Evolutionary conservation across 2,888 invertebrate genomes (phyloP).

Genomic region (Drosophila quinaria): DNA sequence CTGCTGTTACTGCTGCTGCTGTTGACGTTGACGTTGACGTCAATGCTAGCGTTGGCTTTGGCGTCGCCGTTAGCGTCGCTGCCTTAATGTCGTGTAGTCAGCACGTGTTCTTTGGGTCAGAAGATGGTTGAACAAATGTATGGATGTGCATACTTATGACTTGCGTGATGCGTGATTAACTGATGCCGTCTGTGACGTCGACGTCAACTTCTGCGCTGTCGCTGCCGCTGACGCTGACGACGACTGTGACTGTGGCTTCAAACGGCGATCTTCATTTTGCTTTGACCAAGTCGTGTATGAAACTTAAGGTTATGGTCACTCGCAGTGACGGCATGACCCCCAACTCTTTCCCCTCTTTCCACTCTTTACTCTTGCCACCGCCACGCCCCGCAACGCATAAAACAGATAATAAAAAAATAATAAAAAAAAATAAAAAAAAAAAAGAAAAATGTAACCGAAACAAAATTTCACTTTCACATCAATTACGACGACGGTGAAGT

Average conservation of each 20-base stretch:
- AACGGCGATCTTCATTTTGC: constrained; percentile 31
- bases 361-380: constrained; percentile 3
- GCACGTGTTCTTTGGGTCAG: constrained; percentile 56
- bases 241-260: constrained; percentile 7
- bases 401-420: constrained; percentile 21
- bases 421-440: constrained; percentile 23
- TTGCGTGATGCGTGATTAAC: constrained; percentile 16
- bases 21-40: constrained; percentile 24
- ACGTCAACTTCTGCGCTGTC: not conserved
- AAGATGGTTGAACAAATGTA: constrained; percentile 36
- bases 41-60: constrained; percentile 22
- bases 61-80: constrained; percentile 4
- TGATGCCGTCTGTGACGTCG: constrained; percentile 7
- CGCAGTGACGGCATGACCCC: constrained; percentile 42
- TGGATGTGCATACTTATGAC: too few relatives aligned
- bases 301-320: constrained; percentile 78
- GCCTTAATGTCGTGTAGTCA: constrained; percentile 22
- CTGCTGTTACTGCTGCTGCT: constrained; percentile 11
- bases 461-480: constrained; percentile 79
- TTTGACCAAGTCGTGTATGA: constrained; percentile 40
- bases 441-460: constrained; percentile 45
- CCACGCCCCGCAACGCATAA: constrained; percentile 30
- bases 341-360: constrained; percentile 5
- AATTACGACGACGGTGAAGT: constrained; percentile 69
- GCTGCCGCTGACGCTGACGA: not conserved